Percentiles rank a stretch among this genome's conserved stretches.
Conservation (phyloP, 2,888 invertebrate species). For the Odontothrips loti region DNA sequence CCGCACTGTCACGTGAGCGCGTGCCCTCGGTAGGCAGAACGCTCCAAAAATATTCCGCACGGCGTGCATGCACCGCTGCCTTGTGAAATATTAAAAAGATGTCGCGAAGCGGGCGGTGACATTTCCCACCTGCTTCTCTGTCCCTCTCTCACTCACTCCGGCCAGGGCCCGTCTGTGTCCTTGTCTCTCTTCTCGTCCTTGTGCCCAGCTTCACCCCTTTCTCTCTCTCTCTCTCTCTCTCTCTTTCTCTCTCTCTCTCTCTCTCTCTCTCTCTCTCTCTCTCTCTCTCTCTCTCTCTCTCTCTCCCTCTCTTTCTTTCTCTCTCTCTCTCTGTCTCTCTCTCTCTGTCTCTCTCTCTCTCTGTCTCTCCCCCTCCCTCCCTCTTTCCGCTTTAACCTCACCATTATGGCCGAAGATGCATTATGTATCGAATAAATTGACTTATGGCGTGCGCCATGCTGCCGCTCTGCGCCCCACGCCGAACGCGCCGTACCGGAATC, state of each 20-base stretch:
- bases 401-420: not conserved
- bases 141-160: not conserved
- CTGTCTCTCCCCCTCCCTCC: not conserved
- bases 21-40: too few species aligned
- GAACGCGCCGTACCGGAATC: not conserved
- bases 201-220: not conserved
- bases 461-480: not conserved
- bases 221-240: not conserved
- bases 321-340: too few species aligned
- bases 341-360: too few species aligned
- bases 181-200: not conserved
- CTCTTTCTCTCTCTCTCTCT: not conserved
- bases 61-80: too few species aligned
- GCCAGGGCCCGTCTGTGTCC: not conserved
- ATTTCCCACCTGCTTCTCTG: not conserved
- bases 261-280: not conserved
- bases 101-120: not conserved
- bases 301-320: too few species aligned
- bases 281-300: not conserved
- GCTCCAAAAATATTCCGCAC: too few species aligned
- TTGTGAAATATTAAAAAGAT: too few species aligned
- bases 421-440: constrained; percentile 27
- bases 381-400: not conserved
- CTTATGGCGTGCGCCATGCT: not conserved
- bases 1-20: too few species aligned